Evolutionary conservation across 2,797 vertebrate species (phyloP).

Genomic region (Gymnoscopelus braueri): DNA sequence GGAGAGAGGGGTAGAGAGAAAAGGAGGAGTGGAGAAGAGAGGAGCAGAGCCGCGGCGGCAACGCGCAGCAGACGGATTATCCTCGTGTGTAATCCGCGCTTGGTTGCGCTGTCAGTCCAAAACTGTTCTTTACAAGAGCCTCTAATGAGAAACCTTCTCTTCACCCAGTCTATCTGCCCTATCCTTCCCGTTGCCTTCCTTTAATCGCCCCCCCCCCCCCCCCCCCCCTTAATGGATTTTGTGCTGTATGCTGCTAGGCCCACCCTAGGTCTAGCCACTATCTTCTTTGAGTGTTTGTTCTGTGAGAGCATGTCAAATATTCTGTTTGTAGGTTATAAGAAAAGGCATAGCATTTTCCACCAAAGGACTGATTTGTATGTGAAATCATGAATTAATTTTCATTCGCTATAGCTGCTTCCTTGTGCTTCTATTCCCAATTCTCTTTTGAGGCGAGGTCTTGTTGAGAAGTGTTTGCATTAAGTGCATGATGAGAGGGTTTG

Average conservation of each 20-base stretch:
- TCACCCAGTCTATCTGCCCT: constrained; percentile 55
- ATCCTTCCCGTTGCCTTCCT: constrained; percentile 52
- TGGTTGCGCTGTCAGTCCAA: constrained; percentile 69
- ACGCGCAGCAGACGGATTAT: constrained; percentile 68
- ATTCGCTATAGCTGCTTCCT: constrained; percentile 21
- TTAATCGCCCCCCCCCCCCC: constrained; percentile 58
- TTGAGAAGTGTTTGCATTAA: constrained; percentile 4
- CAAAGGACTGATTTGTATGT: constrained; percentile 44
- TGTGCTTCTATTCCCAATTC: constrained; percentile 42
- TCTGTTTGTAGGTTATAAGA: constrained; percentile 66
- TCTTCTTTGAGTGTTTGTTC: constrained; percentile 53
- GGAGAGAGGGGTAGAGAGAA: too few relatives aligned
- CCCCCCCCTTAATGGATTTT: constrained; percentile 47
- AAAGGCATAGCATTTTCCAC: neutral
- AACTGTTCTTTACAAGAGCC: constrained; percentile 69
- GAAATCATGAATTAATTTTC: constrained; percentile 46
- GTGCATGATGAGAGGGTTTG: constrained; percentile 17
- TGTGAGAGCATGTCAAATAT: constrained; percentile 43
- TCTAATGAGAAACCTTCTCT: constrained; percentile 73
- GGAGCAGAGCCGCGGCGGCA: constrained; percentile 47
- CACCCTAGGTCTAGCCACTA: too few relatives aligned
- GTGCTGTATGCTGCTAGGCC: constrained; percentile 49
- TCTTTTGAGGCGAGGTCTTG: constrained; percentile 46
- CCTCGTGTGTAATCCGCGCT: constrained; percentile 66
- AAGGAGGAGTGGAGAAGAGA: constrained; percentile 29